Evolutionary conservation across 2,888 invertebrate species (phyloP), one percentile per base, ranked within the genome.

Genomic region (Diploptera punctata): DNA sequence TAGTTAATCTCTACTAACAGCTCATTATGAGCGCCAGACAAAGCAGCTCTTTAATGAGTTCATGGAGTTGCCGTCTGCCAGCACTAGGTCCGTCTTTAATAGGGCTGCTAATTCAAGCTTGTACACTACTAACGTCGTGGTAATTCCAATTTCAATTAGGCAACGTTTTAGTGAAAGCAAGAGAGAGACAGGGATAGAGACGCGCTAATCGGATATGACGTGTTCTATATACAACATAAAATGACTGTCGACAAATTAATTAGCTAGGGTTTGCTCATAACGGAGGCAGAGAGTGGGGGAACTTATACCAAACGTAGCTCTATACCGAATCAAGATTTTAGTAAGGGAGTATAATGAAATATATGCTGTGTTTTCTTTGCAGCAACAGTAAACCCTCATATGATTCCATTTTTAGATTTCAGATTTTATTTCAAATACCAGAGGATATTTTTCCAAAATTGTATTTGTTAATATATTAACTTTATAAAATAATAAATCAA

Each of bases 91-190:
- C 72, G 69, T 74, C 74, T 74, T 74, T 74, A 74, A 74, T 74
- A 60, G 74, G 72, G 69, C 72, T 74, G 74, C 72, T 74, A 74
- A 74, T 74, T 72, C 72, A 65, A 61, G 74, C 70, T 70, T 70
- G 67, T 70, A 65, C 70, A 73, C 73, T 73, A 38, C 57, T 52
- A 57, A 65, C 73, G 67, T 72, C 73, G 75, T 75, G 75, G 75
- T 75, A 75, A 75, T 73, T 75, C 75, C 73, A 73, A 75, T 75
- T 75, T 75, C 73, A 73, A 75, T 75, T 75, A 75, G 68, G 67
- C 70, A 31, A 60, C 68, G 71, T 73, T 68, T 68, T 43, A 68
- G 61, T 70, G 72, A 70, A 71, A 60, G 73, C 74, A 26, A 24
- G 43, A 33, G 38, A 1, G 68, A 31, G 33, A 49, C 60, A 60